Conservation (phyloP, 2,797 vertebrate genomes). For the Sorex maritimensis region DNA sequence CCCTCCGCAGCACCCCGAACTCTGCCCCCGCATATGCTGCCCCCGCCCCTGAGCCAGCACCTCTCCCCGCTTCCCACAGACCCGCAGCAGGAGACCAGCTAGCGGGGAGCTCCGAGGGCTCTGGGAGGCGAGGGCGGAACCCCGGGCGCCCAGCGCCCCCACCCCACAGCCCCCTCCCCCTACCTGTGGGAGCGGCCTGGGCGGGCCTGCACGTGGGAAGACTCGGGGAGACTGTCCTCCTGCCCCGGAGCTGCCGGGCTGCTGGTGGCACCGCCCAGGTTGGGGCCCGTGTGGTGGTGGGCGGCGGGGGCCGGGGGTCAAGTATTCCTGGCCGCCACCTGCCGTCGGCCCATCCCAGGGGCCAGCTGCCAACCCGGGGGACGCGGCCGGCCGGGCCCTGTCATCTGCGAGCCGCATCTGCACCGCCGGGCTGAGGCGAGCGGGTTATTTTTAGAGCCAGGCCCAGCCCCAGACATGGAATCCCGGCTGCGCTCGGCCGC, state of each 20-base stretch:
- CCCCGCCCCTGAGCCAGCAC: too few species aligned
- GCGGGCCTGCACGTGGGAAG: too few species aligned
- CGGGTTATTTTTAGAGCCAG: constrained; percentile 87
- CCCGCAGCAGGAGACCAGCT: background rate
- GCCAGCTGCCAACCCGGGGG: constrained; percentile 30
- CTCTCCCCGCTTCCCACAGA: background rate
- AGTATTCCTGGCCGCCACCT: constrained; percentile 77
- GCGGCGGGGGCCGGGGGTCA: background rate
- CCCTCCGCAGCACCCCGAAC: background rate
- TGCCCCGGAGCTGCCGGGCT: background rate
- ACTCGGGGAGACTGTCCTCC: too few species aligned
- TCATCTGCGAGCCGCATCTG: background rate
- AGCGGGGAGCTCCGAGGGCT: background rate
- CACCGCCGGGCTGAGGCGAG: constrained; percentile 71
- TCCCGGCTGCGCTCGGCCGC: constrained; percentile 73
- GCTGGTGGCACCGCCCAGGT: fast-evolving
- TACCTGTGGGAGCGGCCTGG: too few species aligned
- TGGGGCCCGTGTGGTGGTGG: fast-evolving
- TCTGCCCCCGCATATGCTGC: background rate
- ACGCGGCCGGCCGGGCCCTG: background rate
- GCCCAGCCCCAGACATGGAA: constrained; percentile 82
- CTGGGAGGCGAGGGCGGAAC: too few species aligned
- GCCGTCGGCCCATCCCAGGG: constrained; percentile 27
- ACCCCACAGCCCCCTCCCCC: too few species aligned
- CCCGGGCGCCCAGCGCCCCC: too few species aligned